Conservation (phyloP, 2,113 vertebrate species). For the Hipposideros armiger region DNA sequence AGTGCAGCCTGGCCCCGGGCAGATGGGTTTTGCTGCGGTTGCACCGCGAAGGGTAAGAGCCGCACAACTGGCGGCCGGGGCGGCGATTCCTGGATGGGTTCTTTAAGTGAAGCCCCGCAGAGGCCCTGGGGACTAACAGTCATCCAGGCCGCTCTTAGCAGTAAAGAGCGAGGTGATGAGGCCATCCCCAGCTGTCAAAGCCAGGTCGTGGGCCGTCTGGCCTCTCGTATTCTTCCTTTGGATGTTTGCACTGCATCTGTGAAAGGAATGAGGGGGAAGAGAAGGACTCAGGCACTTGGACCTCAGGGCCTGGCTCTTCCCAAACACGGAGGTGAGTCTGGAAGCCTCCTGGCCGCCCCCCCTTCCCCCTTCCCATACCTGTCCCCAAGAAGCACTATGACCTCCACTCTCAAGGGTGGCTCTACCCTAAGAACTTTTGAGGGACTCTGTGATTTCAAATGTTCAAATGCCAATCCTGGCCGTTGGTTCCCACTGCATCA, state of each 20-base stretch:
- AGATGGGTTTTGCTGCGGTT: not conserved
- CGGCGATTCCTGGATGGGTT: not conserved
- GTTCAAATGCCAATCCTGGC: not conserved
- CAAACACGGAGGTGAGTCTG: not conserved
- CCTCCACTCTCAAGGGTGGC: not conserved
- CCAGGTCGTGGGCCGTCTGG: constrained; percentile 87
- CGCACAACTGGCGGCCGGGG: not conserved
- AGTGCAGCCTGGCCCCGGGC: not conserved
- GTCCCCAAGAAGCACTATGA: not conserved
- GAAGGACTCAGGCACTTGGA: not conserved
- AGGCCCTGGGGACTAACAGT: not conserved
- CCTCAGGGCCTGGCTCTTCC: not conserved
- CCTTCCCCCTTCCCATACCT: not conserved
- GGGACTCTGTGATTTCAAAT: not conserved
- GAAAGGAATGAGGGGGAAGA: constrained; percentile 38
- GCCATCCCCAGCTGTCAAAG: constrained; percentile 84
- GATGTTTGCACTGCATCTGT: constrained; percentile 90
- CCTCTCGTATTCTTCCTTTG: constrained; percentile 88
- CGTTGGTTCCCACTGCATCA: not conserved
- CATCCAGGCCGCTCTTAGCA: constrained; percentile 67
- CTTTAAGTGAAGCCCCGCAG: not conserved
- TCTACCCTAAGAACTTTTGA: constrained; percentile 4
- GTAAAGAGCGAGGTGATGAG: constrained; percentile 87
- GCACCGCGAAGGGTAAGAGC: constrained; percentile 2
- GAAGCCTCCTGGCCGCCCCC: not conserved